Conservation (phyloP, 2,888 invertebrate genomes). For the Dilophus febrilis region DNA sequence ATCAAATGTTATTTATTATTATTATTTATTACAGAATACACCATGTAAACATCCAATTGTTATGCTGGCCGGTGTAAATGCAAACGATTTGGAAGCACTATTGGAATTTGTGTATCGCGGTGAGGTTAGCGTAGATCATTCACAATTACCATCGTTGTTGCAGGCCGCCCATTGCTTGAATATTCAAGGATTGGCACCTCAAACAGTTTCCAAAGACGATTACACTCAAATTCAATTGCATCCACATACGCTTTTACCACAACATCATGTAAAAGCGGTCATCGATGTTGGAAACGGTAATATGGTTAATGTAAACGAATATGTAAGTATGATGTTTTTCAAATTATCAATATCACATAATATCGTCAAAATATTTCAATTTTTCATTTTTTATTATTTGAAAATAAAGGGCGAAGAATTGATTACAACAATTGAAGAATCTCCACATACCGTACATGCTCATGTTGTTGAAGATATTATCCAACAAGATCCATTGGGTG, state of each 20-base stretch:
- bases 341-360: constrained; percentile 8
- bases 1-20: too few relatives aligned
- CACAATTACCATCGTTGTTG: constrained; percentile 39
- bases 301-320: constrained; percentile 4
- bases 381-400: too few relatives aligned
- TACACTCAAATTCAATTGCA: constrained; percentile 30
- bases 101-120: constrained; percentile 45
- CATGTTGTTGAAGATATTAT: constrained; percentile 18
- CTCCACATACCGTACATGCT: constrained; percentile 7
- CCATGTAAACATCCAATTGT: constrained; percentile 46
- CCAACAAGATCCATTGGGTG: constrained; percentile 14
- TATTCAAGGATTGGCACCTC: constrained; percentile 40
- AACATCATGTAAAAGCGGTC: constrained; percentile 25
- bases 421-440: constrained; percentile 24
- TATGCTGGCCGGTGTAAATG: constrained; percentile 44
- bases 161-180: constrained; percentile 44
- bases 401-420: constrained; percentile 10
- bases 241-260: constrained; percentile 28
- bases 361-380: constrained; percentile 2
- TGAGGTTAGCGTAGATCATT: constrained; percentile 43
- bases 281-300: constrained; percentile 15
- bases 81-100: constrained; percentile 41
- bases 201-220: constrained; percentile 31
- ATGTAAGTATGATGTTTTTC: neutral
- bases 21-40: constrained; percentile 31